These are phyloP conservation scores for Tricholaema leucomelas DNA, from an alignment of 2,113 vertebrate species.

Conservation along the genomic window DNA sequence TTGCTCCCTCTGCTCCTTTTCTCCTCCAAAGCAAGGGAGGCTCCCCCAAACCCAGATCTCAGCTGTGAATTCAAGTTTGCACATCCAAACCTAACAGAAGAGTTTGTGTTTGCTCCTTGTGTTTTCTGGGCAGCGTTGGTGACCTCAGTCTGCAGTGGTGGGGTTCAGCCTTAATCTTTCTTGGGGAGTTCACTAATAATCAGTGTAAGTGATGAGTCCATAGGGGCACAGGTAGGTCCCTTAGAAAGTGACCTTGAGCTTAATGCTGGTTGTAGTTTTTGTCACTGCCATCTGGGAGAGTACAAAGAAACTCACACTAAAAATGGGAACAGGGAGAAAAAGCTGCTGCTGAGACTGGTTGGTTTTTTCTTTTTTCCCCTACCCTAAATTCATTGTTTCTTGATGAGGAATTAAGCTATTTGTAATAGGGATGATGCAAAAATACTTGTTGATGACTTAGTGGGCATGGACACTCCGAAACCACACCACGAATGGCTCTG, in stretches of 20 bases:
- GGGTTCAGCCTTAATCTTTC: fast-evolving
- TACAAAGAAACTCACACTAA: not conserved
- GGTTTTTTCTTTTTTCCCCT: not conserved
- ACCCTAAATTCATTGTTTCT: not conserved
- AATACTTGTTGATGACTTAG: not conserved
- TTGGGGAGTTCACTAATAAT: fast-evolving
- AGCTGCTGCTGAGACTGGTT: fast-evolving
- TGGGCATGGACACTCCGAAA: fast-evolving
- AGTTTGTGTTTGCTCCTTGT: not conserved
- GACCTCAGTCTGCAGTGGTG: fast-evolving
- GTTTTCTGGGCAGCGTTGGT: not conserved
- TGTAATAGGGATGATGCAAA: not conserved
- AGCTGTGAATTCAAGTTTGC: not conserved
- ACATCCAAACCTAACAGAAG: not conserved
- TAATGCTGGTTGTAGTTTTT: fast-evolving
- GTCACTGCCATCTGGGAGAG: not conserved
- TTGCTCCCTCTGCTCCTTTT: no score
- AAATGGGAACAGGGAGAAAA: not conserved
- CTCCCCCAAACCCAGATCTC: not conserved
- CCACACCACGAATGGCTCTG: fast-evolving
- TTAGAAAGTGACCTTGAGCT: not conserved
- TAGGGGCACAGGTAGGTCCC: not conserved
- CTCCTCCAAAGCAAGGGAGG: not conserved
- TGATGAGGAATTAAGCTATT: not conserved
- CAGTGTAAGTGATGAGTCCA: fast-evolving